Base-by-base conservation (phyloP, 2,113 vertebrate species). In the Monopterus albus region DNA sequence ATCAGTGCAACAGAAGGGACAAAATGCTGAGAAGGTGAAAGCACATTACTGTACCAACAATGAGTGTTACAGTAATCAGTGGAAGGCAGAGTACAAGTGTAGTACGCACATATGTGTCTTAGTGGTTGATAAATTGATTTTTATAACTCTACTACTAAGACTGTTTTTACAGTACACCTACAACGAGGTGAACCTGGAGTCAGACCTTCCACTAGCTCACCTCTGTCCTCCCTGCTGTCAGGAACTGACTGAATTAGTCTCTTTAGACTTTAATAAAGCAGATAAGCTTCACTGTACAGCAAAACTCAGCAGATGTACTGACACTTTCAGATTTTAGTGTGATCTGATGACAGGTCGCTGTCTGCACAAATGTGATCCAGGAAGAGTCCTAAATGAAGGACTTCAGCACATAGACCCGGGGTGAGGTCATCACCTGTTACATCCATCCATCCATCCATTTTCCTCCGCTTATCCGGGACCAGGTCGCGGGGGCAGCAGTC, bases 1-100 rank as follows among this genome's bases (percentile, higher is more conserved):
- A 71, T 72, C 73, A 63, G 38, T 3, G 9, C 29, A 73, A 26
- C 70, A 76, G 71, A 76, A 55, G 50, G 65, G 59, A 81, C 77
- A 66, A 66, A 61, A 13, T 50, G 38, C 59, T 68, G n/a, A 50
- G 21, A 67, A 73, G 72, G 72, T 75, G 67, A 72, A 38, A 51
- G 64, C 47, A 64, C 40, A 63, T 12, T 14, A 39, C 61, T 55
- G 47, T 56, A 63, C 56, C 66, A 57, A 72, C 71, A 76, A 7
- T 46, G 63, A 28, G 45, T 49, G 53, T 53, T 56, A 74, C 43
- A 45, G 58, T 70, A 50, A 76, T 71, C 42, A 61, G 31, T 0
- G 42, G 39, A 47, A 51, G 53, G 75, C 23, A 14, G 31, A 20
- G 13, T 42, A 31, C 36, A 38, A n/a, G 49, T 18, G 36, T 33